A percentile compares a stretch with the other conserved stretches of the same genome.
Evolutionary conservation across 2,113 vertebrate species (phyloP).

Genomic region (Burhinus bistriatus): DNA sequence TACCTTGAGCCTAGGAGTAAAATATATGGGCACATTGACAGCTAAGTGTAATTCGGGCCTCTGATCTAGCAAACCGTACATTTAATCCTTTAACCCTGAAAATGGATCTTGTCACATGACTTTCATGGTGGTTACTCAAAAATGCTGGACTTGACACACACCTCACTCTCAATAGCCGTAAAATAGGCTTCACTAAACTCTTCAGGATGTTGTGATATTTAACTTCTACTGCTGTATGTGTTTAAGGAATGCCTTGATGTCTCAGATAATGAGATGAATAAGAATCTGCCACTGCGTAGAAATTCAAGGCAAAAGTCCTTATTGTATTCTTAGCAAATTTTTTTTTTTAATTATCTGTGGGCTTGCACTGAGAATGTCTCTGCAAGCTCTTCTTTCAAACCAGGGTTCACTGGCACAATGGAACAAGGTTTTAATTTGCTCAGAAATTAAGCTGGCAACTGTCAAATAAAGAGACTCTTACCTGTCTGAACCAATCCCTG

Average conservation of each 20-base stretch:
- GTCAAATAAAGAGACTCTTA: slow-evolving; percentile 29
- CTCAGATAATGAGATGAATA: not conserved
- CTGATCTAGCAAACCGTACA: not conserved
- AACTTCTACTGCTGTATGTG: not conserved
- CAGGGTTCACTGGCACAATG: not conserved
- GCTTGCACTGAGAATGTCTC: slow-evolving; percentile 22
- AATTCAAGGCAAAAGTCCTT: not conserved
- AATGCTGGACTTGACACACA: accelerated
- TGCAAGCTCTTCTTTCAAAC: slow-evolving; percentile 35
- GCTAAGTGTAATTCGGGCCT: not conserved
- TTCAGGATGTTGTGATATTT: not conserved
- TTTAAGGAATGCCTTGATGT: not conserved
- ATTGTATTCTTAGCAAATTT: slow-evolving; percentile 3
- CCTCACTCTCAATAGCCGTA: not conserved
- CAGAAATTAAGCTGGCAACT: slow-evolving; percentile 25
- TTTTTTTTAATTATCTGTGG: not conserved
- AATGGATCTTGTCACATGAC: not conserved
- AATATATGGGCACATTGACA: not conserved
- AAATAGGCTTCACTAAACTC: not conserved
- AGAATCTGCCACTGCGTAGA: not conserved
- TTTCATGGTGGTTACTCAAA: not conserved
- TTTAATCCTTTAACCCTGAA: not conserved
- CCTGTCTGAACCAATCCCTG: slow-evolving; percentile 66
- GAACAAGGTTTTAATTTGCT: slow-evolving; percentile 45
- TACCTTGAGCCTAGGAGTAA: not conserved